Evolutionary conservation across 2,113 vertebrate genomes (phyloP).

Genomic region (Phyllostomus hastatus): DNA sequence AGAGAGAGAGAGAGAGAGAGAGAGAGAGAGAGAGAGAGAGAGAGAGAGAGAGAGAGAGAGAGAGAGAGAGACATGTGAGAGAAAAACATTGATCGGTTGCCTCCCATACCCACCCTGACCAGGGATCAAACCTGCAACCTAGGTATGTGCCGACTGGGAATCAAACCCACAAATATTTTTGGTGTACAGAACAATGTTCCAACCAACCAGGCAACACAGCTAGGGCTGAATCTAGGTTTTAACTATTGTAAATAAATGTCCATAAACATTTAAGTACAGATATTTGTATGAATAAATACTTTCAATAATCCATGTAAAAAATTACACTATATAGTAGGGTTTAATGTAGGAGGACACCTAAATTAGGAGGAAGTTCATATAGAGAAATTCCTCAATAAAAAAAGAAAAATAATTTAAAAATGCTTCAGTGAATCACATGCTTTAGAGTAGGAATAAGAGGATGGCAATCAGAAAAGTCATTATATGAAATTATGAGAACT

Average conservation of each 20-base stretch:
- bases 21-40: too few relatives aligned
- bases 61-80: too few relatives aligned
- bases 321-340: not conserved
- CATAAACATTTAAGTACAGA: not conserved
- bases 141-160: too few relatives aligned
- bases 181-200: too few relatives aligned
- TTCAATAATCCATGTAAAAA: not conserved
- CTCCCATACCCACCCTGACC: too few relatives aligned
- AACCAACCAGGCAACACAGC: too few relatives aligned
- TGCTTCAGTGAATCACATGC: not conserved
- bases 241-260: not conserved
- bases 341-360: not conserved
- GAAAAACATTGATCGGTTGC: too few relatives aligned
- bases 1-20: too few relatives aligned
- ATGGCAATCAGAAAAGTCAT: not conserved
- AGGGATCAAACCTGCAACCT: too few relatives aligned
- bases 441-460: not conserved
- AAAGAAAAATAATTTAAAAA: not conserved
- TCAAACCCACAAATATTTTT: too few relatives aligned
- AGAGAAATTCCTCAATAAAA: not conserved
- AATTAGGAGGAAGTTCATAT: not conserved
- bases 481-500: not conserved
- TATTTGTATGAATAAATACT: not conserved
- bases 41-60: too few relatives aligned
- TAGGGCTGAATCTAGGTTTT: not conserved